phyloP scores from a whole-genome alignment of 2,888 invertebrate genomes.

The Meta bourneti region DNA sequence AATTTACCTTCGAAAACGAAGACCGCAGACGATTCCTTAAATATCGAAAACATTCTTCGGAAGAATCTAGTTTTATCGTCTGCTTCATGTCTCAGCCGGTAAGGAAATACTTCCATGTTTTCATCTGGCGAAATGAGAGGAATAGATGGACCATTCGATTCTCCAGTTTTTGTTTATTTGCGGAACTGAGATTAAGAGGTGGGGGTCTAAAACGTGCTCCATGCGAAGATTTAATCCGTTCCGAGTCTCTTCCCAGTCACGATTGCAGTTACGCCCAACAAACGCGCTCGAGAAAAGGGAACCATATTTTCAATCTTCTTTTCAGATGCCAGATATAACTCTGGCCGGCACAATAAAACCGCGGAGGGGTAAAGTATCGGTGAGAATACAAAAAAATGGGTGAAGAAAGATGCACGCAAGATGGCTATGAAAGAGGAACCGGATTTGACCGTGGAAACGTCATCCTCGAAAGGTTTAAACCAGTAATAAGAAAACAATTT shows the following conservation, averaged over 20 bases:
- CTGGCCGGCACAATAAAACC: not conserved
- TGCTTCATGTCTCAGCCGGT: constrained; percentile 23
- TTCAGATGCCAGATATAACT: constrained; percentile 23
- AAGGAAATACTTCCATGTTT: constrained; percentile 9
- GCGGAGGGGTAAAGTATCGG: not conserved
- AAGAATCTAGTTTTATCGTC: constrained; percentile 41
- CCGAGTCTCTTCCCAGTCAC: constrained; percentile 47
- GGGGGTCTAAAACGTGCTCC: constrained; percentile 42
- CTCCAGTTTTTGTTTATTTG: constrained; percentile 8
- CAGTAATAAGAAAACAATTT: not conserved
- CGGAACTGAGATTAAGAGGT: constrained; percentile 32
- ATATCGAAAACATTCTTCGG: constrained; percentile 64
- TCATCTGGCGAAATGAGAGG: constrained; percentile 14
- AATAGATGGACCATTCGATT: not conserved
- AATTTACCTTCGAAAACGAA: constrained; percentile 43
- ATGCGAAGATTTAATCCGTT: constrained; percentile 24
- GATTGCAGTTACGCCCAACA: constrained; percentile 40
- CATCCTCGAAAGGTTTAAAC: not conserved
- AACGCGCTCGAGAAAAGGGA: not conserved
- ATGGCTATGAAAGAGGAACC: not conserved
- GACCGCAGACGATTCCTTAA: constrained; percentile 52
- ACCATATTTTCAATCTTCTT: constrained; percentile 4
- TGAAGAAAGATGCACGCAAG: not conserved
- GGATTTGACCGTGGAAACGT: not conserved
- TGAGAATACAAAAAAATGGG: not conserved